Conservation (phyloP, 1,140 invertebrate species). For the Holotrichia oblita region DNA sequence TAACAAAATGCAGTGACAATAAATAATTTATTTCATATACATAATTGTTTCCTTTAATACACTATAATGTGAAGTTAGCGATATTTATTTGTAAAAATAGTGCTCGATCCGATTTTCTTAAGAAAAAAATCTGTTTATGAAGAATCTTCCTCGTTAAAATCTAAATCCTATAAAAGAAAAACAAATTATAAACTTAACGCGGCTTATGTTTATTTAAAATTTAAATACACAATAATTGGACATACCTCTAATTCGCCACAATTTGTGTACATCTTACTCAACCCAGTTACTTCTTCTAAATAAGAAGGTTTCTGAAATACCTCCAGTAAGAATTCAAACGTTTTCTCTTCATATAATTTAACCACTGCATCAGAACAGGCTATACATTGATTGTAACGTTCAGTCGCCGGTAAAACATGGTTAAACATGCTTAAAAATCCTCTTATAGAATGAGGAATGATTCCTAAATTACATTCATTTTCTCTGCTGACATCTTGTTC, state of each 20-base stretch:
- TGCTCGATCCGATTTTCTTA: no score
- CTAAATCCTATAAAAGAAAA: slow-evolving; percentile 2
- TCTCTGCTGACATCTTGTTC: slow-evolving; percentile 56
- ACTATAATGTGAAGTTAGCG: no score
- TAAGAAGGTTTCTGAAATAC: slow-evolving; percentile 87
- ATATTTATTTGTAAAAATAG: no score
- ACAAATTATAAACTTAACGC: background rate
- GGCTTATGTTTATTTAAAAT: background rate
- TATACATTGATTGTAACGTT: slow-evolving; percentile 89
- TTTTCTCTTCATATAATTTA: slow-evolving; percentile 71
- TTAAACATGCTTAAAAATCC: slow-evolving; percentile 87
- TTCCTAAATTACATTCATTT: slow-evolving; percentile 77
- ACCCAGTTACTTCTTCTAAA: slow-evolving; percentile 88
- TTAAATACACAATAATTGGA: background rate
- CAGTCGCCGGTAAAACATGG: slow-evolving; percentile 82
- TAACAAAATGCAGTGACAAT: no score
- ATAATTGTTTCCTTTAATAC: no score
- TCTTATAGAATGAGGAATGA: slow-evolving; percentile 93
- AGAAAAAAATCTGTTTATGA: background rate
- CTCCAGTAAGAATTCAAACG: slow-evolving; percentile 82
- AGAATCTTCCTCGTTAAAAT: slow-evolving; percentile 17
- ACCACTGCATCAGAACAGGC: slow-evolving; percentile 84
- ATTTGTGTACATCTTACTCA: slow-evolving; percentile 77
- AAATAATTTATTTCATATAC: no score
- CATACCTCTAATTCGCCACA: slow-evolving; percentile 72